Evolutionary conservation across 2,797 vertebrate genomes (phyloP), one percentile per base, ranked within the genome.

Genomic region (Peromyscus aztecus): DNA sequence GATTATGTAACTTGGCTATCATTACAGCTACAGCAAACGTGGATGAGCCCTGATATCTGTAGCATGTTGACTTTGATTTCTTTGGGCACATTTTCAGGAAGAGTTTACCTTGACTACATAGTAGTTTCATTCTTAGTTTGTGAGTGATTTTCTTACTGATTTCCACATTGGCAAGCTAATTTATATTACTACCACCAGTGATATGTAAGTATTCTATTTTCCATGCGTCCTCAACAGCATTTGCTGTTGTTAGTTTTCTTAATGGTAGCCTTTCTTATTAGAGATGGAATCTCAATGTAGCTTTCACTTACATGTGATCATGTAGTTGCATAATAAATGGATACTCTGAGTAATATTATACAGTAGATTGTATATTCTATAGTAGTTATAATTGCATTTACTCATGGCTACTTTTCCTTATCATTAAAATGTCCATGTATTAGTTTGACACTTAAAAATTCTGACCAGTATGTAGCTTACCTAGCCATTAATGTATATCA

Each of bases 401-500:
- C 76, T 91, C 6, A 9, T 89, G 31, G 52, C 43, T 1, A 92
- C 0, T 31, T 95, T 63, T 93, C 91, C 19, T 63, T 85, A 85
- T 75, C 24, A 49, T 81, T 89, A 91, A 89, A 78, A 75, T 87
- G 73, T 67, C 63, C 4, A n/a, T 83, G 24, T 78, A 52, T 89
- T 94, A 87, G 6, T 78, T 90, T 96, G 76, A 89, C 34, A 93
- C 59, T 49, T 85, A 37, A 17, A 63, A 52, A 80, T 34, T 87
- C 43, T 96, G 8, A 80, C 2, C 80, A 91, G 21, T 5, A 84
- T 24, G 69, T 87, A 27, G n/a, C 24, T 80, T 83, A 82, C 6
- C 63, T 69, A 61, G 71, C 2, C 34, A 76, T 78, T 84, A 52
- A 40, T 8, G 24, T 65, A 37, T 83, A 90, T 40, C 40, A 34